Percentiles rank a stretch among this genome's conserved stretches.
phyloP scores from a whole-genome alignment of 2,888 invertebrate species.

The Lycaena phlaeas region DNA sequence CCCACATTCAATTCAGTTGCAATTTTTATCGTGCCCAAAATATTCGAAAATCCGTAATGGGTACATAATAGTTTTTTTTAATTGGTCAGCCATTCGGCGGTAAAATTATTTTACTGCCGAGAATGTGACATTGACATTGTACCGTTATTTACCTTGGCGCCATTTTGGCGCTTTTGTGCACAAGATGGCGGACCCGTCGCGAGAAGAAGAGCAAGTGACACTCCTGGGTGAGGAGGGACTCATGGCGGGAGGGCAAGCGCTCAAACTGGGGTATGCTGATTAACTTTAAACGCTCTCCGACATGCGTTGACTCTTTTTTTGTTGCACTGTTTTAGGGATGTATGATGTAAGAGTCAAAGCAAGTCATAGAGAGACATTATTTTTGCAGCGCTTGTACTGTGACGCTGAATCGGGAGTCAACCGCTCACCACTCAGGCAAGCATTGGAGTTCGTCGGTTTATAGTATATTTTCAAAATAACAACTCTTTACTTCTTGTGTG shows the following conservation, averaged over 20 bases:
- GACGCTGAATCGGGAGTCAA: slow-evolving; percentile 80
- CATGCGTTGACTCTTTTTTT: slow-evolving; percentile 49
- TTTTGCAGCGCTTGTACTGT: slow-evolving; percentile 84
- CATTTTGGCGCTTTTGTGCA: slow-evolving; percentile 71
- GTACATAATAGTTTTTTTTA: background rate
- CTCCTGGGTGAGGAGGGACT: slow-evolving; percentile 97
- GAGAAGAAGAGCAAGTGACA: slow-evolving; percentile 96
- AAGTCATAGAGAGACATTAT: slow-evolving; percentile 69
- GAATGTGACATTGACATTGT: slow-evolving; percentile 78
- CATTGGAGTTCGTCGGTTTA: slow-evolving; percentile 73
- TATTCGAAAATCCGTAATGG: slow-evolving; percentile 5
- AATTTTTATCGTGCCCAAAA: slow-evolving; percentile 17
- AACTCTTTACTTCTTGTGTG: slow-evolving; percentile 63
- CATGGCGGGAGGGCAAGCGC: slow-evolving; percentile 95
- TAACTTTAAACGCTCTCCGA: slow-evolving; percentile 45
- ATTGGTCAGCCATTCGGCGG: background rate
- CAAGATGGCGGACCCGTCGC: slow-evolving; percentile 98
- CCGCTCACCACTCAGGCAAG: slow-evolving; percentile 86
- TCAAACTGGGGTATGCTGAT: slow-evolving; percentile 94
- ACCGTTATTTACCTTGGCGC: slow-evolving; percentile 74
- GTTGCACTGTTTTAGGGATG: slow-evolving; percentile 9
- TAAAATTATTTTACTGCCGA: slow-evolving; percentile 4
- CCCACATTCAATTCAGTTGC: background rate
- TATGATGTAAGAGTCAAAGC: slow-evolving; percentile 59
- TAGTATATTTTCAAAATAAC: slow-evolving; percentile 66